Percentiles rank a stretch among this genome's conserved stretches.
These are phyloP conservation scores for Drosophila nannoptera DNA, from an alignment of 1,140 invertebrate genomes.

Conservation along the genomic window DNA sequence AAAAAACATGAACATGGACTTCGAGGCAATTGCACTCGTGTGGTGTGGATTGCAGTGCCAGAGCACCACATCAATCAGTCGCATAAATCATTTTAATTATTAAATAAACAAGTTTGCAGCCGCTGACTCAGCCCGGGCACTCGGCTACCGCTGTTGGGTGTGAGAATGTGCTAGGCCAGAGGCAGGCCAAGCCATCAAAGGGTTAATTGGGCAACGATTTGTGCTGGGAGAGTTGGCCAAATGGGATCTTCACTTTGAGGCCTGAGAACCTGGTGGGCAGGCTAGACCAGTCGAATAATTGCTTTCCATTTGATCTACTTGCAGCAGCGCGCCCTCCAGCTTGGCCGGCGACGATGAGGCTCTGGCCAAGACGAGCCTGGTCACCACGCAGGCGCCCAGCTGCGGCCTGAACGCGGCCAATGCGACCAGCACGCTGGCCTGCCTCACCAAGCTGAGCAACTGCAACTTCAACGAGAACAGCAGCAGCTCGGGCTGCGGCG, in stretches of 20 bases:
- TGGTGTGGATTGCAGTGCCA: slow-evolving; percentile 22
- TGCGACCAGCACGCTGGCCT: slow-evolving; percentile 34
- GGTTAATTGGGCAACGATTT: slow-evolving; percentile 59
- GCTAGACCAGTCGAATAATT: neutral
- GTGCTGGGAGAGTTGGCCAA: neutral
- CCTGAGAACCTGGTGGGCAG: too few relatives aligned
- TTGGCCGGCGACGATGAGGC: slow-evolving; percentile 44
- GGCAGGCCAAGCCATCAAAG: slow-evolving; percentile 40
- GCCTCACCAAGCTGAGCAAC: slow-evolving; percentile 47
- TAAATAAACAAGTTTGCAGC: slow-evolving; percentile 69
- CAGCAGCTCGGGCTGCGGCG: slow-evolving; percentile 64
- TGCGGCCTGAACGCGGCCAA: neutral
- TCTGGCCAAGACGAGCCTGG: slow-evolving; percentile 31
- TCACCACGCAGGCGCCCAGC: slow-evolving; percentile 36
- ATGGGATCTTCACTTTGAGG: neutral
- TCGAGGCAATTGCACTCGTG: slow-evolving; percentile 31
- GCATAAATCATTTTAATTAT: slow-evolving; percentile 78
- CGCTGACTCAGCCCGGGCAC: slow-evolving; percentile 4
- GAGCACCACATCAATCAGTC: slow-evolving; percentile 64
- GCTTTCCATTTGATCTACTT: neutral
- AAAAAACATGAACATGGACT: slow-evolving; percentile 38
- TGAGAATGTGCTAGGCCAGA: slow-evolving; percentile 10
- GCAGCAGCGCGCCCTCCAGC: slow-evolving; percentile 30
- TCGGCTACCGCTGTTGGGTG: neutral
- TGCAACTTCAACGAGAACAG: slow-evolving; percentile 63